phyloP scores from a whole-genome alignment of 2,113 vertebrate genomes.

The Antigone vipio region DNA sequence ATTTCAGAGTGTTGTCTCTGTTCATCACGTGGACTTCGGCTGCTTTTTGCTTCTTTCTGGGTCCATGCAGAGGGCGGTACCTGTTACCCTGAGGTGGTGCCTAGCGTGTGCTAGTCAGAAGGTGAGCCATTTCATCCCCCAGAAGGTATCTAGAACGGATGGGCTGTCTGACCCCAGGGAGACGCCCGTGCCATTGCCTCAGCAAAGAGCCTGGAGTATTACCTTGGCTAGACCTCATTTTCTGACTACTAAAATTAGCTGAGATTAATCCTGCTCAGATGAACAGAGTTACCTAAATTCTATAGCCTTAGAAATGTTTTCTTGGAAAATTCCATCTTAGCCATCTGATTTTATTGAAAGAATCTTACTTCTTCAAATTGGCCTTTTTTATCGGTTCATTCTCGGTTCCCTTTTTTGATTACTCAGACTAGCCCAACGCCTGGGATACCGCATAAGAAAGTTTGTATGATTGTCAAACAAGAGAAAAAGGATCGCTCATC shows the following conservation, averaged over 20 bases:
- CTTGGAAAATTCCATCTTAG: neutral
- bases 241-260: neutral
- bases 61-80: neutral
- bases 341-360: neutral
- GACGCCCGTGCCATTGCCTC: neutral
- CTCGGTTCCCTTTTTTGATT: neutral
- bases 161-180: neutral
- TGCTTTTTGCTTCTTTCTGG: neutral
- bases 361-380: neutral
- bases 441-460: neutral
- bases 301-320: neutral
- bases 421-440: neutral
- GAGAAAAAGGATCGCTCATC: neutral
- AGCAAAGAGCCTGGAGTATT: neutral
- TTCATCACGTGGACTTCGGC: neutral
- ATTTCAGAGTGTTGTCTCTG: neutral
- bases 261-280: neutral
- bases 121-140: neutral
- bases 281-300: neutral
- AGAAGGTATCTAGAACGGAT: neutral
- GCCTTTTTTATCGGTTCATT: neutral
- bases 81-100: neutral
- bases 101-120: neutral
- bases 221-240: neutral
- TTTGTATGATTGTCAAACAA: neutral